Conservation (phyloP, 2,888 invertebrate genomes). For the Drosophila ezoana region DNA sequence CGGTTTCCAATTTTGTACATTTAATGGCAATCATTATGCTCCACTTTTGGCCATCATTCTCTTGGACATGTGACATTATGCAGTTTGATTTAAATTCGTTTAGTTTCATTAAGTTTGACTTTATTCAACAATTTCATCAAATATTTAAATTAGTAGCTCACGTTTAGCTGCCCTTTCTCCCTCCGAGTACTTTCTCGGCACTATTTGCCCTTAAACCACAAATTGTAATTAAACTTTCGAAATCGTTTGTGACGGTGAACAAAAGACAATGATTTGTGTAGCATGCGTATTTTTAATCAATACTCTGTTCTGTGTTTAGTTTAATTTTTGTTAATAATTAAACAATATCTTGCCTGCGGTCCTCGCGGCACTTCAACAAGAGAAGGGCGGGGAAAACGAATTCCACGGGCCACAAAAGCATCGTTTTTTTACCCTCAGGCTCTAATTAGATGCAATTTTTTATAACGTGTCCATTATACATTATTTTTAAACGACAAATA, state of each 20-base stretch:
- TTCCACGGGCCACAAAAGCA: no score
- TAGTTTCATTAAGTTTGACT: conserved; percentile 45
- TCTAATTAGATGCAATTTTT: no score
- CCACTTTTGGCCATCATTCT: conserved; percentile 33
- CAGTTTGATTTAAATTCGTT: conserved; percentile 65
- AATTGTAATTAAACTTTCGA: conserved; percentile 58
- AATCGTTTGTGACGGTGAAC: conserved; percentile 32
- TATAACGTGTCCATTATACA: no score
- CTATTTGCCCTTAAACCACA: conserved; percentile 48
- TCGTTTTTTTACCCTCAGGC: no score
- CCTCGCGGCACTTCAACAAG: no score
- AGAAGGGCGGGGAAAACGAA: no score
- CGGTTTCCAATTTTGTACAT: conserved; percentile 37
- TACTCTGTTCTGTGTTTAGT: neutral
- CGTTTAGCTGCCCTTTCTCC: conserved; percentile 4
- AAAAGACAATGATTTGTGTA: conserved; percentile 7
- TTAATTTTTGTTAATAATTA: neutral
- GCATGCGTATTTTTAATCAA: neutral
- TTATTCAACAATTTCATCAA: conserved; percentile 35
- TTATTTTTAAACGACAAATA: no score
- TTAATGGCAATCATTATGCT: conserved; percentile 63
- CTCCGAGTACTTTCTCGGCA: conserved; percentile 25
- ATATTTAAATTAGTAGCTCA: conserved; percentile 48
- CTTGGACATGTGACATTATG: conserved; percentile 26
- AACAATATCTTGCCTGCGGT: neutral